Evolutionary conservation across 1,140 invertebrate genomes (phyloP).

Genomic region (Drosophila sproati): DNA sequence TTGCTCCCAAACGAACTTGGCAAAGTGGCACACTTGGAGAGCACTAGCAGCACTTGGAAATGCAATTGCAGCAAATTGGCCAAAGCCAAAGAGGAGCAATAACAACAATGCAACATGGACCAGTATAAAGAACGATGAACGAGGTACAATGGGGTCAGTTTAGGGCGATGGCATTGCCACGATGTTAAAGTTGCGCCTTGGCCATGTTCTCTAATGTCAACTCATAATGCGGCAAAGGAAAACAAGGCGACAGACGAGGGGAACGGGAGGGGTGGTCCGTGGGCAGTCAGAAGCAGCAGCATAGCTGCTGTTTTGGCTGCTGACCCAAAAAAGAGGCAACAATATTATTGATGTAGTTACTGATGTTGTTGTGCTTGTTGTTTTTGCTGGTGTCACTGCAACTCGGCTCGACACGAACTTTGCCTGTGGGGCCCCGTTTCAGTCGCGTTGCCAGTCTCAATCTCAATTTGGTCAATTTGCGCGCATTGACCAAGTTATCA

Average conservation of each 20-base stretch:
- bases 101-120: slow-evolving; percentile 29
- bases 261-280: neutral
- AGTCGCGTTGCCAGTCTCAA: neutral
- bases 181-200: slow-evolving; percentile 39
- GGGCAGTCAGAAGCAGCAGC: neutral
- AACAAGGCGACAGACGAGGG: neutral
- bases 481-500: slow-evolving; percentile 40
- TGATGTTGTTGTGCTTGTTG: slow-evolving; percentile 3
- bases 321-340: slow-evolving; percentile 48
- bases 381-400: slow-evolving; percentile 35
- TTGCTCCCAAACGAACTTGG: slow-evolving; percentile 40
- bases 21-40: slow-evolving; percentile 67
- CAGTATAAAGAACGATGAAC: slow-evolving; percentile 14
- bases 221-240: slow-evolving; percentile 53
- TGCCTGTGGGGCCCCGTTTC: slow-evolving; percentile 16
- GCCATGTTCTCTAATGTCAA: slow-evolving; percentile 63
- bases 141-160: slow-evolving; percentile 64
- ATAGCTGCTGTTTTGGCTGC: slow-evolving; percentile 25
- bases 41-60: slow-evolving; percentile 64
- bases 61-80: slow-evolving; percentile 74
- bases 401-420: slow-evolving; percentile 39
- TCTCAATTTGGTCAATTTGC: slow-evolving; percentile 50
- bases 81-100: slow-evolving; percentile 47
- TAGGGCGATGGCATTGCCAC: slow-evolving; percentile 65
- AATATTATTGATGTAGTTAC: slow-evolving; percentile 17